Conservation (phyloP, 1,140 invertebrate genomes). For the Drosophila nasuta region DNA sequence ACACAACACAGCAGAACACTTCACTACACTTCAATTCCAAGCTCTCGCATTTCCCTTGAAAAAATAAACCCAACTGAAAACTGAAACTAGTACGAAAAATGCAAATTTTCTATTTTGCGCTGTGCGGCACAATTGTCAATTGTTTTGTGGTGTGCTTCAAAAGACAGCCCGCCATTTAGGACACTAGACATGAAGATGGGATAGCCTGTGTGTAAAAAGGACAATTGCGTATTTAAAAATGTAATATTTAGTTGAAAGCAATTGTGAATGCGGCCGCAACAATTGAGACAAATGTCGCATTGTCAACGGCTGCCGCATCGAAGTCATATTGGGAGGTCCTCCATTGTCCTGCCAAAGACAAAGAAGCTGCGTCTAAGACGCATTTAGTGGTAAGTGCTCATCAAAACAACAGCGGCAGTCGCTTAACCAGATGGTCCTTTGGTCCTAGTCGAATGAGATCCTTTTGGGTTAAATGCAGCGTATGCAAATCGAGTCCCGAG, state of each 20-base stretch:
- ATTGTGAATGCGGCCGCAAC: slow-evolving; percentile 49
- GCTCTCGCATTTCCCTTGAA: slow-evolving; percentile 38
- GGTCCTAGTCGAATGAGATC: not conserved
- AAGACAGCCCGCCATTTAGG: slow-evolving; percentile 50
- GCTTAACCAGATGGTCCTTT: slow-evolving; percentile 40
- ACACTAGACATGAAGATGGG: slow-evolving; percentile 20
- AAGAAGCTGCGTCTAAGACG: slow-evolving; percentile 40
- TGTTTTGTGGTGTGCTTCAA: slow-evolving; percentile 66
- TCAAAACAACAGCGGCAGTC: slow-evolving; percentile 49
- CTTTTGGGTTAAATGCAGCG: slow-evolving; percentile 53
- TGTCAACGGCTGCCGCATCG: slow-evolving; percentile 46
- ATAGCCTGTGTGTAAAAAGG: slow-evolving; percentile 57
- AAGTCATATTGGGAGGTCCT: slow-evolving; percentile 81
- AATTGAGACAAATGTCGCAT: slow-evolving; percentile 68
- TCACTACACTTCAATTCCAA: slow-evolving; percentile 18
- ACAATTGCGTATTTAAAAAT: slow-evolving; percentile 81
- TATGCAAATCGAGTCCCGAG: slow-evolving; percentile 38
- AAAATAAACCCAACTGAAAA: slow-evolving; percentile 43
- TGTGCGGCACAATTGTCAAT: slow-evolving; percentile 65
- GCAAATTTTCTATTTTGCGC: slow-evolving; percentile 47
- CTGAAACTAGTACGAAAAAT: slow-evolving; percentile 64
- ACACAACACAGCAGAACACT: not conserved
- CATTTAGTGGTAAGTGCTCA: slow-evolving; percentile 72
- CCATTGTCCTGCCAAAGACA: slow-evolving; percentile 48
- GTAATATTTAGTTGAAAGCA: slow-evolving; percentile 74